Evolutionary conservation across 2,113 vertebrate species (phyloP).

Genomic region (Abramis brama): DNA sequence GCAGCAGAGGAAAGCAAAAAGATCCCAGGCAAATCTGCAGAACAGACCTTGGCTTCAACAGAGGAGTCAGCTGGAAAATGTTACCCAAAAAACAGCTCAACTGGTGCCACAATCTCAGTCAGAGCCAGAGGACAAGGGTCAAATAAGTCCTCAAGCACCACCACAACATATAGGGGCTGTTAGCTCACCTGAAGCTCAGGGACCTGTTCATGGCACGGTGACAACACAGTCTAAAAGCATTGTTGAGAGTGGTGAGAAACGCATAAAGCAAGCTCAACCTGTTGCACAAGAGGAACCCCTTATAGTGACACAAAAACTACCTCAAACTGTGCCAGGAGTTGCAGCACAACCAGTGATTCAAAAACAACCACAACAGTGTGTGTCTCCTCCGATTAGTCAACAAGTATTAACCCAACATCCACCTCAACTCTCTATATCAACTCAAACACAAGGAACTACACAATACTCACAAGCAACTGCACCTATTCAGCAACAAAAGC

Average conservation of each 20-base stretch:
- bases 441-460: conserved; percentile 11
- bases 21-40: conserved; percentile 62
- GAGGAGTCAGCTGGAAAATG: conserved; percentile 45
- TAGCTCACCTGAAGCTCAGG: neutral
- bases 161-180: conserved; percentile 20
- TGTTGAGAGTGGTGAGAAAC: conserved; percentile 32
- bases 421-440: conserved; percentile 2
- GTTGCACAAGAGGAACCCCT: conserved; percentile 10
- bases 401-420: conserved; percentile 42
- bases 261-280: conserved; percentile 6
- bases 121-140: neutral
- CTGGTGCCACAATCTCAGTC: neutral
- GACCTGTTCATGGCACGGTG: neutral
- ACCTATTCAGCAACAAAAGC: conserved; percentile 47
- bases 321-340: conserved; percentile 12
- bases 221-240: conserved; percentile 22
- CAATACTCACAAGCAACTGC: neutral
- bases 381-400: conserved; percentile 33
- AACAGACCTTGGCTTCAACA: conserved; percentile 78
- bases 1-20: conserved; percentile 65
- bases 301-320: conserved; percentile 32
- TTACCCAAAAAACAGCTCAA: neutral
- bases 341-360: conserved; percentile 33
- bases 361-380: conserved; percentile 41
- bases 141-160: conserved; percentile 40